phyloP scores from a whole-genome alignment of 2,888 invertebrate genomes.

The Pharmacophagus antenor region DNA sequence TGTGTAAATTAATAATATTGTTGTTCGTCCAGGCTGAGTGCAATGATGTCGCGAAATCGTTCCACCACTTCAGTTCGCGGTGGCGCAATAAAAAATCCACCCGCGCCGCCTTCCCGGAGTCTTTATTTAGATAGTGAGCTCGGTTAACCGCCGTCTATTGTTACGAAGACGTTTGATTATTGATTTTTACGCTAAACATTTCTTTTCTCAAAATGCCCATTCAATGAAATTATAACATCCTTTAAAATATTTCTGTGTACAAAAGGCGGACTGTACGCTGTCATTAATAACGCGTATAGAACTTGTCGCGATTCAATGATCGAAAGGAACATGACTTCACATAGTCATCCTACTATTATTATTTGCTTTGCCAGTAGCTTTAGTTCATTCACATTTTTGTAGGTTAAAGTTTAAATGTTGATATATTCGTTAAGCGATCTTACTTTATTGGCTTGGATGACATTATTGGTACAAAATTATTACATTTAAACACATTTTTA shows the following conservation, averaged over 20 bases:
- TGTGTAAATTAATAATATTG: background rate
- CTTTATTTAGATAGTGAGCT: constrained; percentile 76
- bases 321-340: constrained; percentile 32
- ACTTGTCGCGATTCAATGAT: constrained; percentile 66
- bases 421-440: too few species aligned
- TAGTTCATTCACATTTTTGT: too few species aligned
- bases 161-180: constrained; percentile 70
- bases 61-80: constrained; percentile 53
- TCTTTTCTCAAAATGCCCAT: constrained; percentile 67
- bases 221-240: constrained; percentile 72
- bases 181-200: constrained; percentile 80
- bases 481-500: too few species aligned
- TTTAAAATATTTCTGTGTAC: constrained; percentile 63
- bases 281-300: constrained; percentile 76
- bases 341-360: constrained; percentile 34
- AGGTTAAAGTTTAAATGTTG: too few species aligned
- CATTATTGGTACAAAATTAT: background rate
- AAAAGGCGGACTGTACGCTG: constrained; percentile 63
- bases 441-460: too few species aligned
- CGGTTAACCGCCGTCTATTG: constrained; percentile 73
- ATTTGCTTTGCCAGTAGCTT: constrained; percentile 8
- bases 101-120: constrained; percentile 71
- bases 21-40: constrained; percentile 22
- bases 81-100: constrained; percentile 69
- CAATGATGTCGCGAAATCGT: constrained; percentile 51